Base-by-base conservation (phyloP, 23 tunicate genomes). In the Aplidium turbinatum region DNA sequence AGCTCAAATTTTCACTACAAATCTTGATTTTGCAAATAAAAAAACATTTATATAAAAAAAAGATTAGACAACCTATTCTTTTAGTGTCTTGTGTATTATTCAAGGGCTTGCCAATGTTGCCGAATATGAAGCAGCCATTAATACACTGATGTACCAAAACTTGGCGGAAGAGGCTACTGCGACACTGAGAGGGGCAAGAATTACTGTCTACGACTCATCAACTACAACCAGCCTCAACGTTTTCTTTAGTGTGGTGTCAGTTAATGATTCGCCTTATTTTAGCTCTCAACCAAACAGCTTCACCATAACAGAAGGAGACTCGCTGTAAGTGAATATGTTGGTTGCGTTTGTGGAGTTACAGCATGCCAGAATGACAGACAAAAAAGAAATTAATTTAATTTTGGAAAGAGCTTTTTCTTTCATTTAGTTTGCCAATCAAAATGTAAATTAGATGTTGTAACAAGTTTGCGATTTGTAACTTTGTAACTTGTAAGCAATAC, bases 211-310 rank as follows among this genome's bases (percentile, higher is more conserved):
- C 20, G 62, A 38, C 22, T 28, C 34, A 11, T 51, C 16, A 11
- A 60, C 61, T 9, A 21, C 32, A 48, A 33, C 38, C 11, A 21
- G n/a, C 47, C 54, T 54, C 9, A 65, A 77, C 46, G 62, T 63
- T 18, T 77, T 31, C 28, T 77, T 77, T 35, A 65, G 24, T 26
- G 61, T 77, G 7, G 20, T 58, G n/a, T 48, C 51, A n/a, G 47
- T 42, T 0, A 77, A 77, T 48, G 82, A 77, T 48, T 63, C 82
- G 33, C 82, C 82, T 16, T 46, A 35, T 33, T 77, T 77, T 34
- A 40, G 4, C 4, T 20, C 72, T 11, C 42, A 60, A 30, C 72
- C 82, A 63, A 31, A 40, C 23, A 32, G 16, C 29, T 0, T 63
- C 32, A 24, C 58, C 46, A 18, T 64, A 28, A 28, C 1, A 5